phyloP scores from a whole-genome alignment of 2,113 vertebrate species.

The Corythornis vintsioides region DNA sequence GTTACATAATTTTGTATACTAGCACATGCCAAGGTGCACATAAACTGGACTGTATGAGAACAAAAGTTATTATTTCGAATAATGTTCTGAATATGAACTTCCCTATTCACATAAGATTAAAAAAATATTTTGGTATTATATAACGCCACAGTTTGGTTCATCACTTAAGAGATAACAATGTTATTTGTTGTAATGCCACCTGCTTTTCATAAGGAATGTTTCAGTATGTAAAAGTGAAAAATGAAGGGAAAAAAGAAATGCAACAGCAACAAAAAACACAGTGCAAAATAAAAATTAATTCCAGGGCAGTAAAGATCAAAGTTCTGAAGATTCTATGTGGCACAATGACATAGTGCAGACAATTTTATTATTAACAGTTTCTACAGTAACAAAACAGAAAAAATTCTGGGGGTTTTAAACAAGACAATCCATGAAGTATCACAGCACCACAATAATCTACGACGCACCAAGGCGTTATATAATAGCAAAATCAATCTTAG shows the following conservation, averaged over 20 bases:
- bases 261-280: not conserved
- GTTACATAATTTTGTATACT: not conserved
- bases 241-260: not conserved
- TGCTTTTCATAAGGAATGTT: constrained; percentile 50
- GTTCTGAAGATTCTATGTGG: not conserved
- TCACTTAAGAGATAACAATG: not conserved
- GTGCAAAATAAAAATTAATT: not conserved
- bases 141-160: constrained; percentile 45
- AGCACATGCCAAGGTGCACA: not conserved
- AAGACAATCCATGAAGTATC: not conserved
- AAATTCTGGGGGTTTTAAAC: not conserved
- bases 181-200: constrained; percentile 43
- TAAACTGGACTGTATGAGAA: not conserved
- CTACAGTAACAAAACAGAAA: not conserved
- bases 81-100: not conserved
- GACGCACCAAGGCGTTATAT: constrained; percentile 56
- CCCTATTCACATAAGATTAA: not conserved
- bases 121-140: constrained; percentile 55
- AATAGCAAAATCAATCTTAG: constrained; percentile 52
- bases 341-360: not conserved
- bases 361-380: not conserved
- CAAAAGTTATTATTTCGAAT: not conserved
- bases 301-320: not conserved
- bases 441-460: not conserved
- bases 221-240: not conserved